Evolutionary conservation across 2,797 vertebrate species (phyloP).

Genomic region (Trachops cirrhosus): DNA sequence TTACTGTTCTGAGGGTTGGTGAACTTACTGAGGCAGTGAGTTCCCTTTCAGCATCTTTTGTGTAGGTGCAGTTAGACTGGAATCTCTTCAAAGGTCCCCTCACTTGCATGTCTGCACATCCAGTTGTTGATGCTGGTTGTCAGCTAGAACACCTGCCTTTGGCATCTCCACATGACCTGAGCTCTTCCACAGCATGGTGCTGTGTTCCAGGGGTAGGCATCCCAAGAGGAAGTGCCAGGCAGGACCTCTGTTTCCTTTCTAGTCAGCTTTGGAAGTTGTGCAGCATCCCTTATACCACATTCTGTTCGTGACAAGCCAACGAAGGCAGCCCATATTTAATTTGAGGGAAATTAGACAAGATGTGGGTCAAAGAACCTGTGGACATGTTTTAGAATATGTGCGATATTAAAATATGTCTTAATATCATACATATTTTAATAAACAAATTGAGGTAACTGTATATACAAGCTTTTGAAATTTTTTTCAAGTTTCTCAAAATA

Average conservation of each 20-base stretch:
- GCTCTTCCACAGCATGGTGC: background rate
- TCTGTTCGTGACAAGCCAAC: background rate
- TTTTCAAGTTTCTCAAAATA: background rate
- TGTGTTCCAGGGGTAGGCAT: background rate
- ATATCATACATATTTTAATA: background rate
- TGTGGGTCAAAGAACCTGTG: background rate
- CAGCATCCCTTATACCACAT: fast-evolving
- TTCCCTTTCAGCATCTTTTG: background rate
- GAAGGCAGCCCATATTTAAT: background rate
- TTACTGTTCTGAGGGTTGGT: background rate
- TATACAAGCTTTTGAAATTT: background rate
- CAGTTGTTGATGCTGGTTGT: background rate
- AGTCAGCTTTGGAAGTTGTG: background rate
- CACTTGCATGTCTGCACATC: fast-evolving
- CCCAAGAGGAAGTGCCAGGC: background rate
- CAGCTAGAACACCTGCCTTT: background rate
- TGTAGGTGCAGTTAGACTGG: background rate
- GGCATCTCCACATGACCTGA: background rate
- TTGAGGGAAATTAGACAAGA: background rate
- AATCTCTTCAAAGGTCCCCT: background rate
- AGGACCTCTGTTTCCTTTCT: background rate
- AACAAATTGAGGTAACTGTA: background rate
- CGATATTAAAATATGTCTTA: background rate
- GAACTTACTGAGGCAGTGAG: background rate
- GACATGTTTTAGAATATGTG: background rate